phyloP scores from a whole-genome alignment of 2,888 invertebrate genomes.

The Harmothoe impar region DNA sequence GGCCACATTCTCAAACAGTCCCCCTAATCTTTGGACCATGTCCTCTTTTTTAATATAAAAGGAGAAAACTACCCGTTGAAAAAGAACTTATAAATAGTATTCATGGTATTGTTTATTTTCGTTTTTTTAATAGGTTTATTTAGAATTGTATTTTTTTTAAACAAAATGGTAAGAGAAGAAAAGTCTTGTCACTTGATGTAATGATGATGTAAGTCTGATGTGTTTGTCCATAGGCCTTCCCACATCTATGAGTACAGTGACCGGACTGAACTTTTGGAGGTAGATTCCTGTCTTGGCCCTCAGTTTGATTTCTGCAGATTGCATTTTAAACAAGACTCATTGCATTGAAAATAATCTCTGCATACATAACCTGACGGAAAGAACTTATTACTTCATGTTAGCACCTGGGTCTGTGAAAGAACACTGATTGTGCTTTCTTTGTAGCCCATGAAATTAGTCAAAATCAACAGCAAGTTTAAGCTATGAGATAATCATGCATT shows the following conservation, averaged over 20 bases:
- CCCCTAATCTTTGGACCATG: not conserved
- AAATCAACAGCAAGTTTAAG: too few species aligned
- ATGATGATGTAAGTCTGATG: not conserved
- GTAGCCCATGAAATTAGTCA: too few species aligned
- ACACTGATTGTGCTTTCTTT: too few species aligned
- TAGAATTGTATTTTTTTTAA: not conserved
- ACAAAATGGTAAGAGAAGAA: not conserved
- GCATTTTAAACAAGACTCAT: slow-evolving; percentile 33
- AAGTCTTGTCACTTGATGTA: not conserved
- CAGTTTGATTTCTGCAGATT: slow-evolving; percentile 55
- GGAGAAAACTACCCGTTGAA: too few species aligned
- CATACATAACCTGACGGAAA: not conserved
- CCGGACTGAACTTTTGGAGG: slow-evolving; percentile 56
- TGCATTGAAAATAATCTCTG: slow-evolving; percentile 39
- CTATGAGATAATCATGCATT: too few species aligned
- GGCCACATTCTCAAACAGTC: not conserved
- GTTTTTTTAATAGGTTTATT: not conserved
- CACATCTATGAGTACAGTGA: slow-evolving; percentile 52
- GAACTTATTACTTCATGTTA: not conserved
- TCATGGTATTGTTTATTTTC: not conserved
- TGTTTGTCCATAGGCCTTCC: slow-evolving; percentile 47
- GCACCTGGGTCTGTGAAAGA: not conserved
- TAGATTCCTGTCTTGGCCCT: slow-evolving; percentile 18
- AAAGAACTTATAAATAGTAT: not conserved
- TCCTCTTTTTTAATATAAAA: too few species aligned